Conservation (phyloP, 1,140 invertebrate species). For the Tachypleus tridentatus region DNA sequence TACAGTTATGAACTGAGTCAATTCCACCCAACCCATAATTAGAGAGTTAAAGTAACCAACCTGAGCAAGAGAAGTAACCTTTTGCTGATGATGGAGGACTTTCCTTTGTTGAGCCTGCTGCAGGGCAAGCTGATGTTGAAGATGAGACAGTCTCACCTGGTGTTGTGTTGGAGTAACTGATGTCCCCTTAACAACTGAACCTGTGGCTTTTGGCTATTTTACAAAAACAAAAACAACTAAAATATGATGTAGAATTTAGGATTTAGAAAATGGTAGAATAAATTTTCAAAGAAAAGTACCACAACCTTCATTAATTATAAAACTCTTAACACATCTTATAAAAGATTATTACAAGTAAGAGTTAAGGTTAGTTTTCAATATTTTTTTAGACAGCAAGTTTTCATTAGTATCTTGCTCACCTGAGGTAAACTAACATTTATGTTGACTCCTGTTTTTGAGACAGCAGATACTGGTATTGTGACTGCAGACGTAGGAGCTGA, state of each 20-base stretch:
- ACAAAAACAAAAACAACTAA: slow-evolving; percentile 1
- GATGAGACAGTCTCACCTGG: slow-evolving; percentile 52
- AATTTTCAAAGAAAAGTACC: too few relatives aligned
- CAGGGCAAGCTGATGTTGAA: slow-evolving; percentile 44
- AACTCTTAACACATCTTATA: too few relatives aligned
- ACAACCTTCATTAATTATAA: too few relatives aligned
- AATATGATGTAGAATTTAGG: background rate
- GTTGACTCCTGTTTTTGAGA: slow-evolving; percentile 24
- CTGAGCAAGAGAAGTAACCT: slow-evolving; percentile 39
- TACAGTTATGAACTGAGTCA: background rate
- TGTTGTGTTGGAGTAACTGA: slow-evolving; percentile 41
- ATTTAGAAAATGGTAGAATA: too few relatives aligned
- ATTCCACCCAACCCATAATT: background rate
- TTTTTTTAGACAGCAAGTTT: too few relatives aligned
- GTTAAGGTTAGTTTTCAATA: too few relatives aligned
- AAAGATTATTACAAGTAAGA: too few relatives aligned
- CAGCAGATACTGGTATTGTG: slow-evolving; percentile 24
- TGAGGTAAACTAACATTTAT: slow-evolving; percentile 26
- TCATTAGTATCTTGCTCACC: slow-evolving; percentile 8
- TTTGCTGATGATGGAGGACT: slow-evolving; percentile 37
- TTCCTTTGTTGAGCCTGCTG: slow-evolving; percentile 40
- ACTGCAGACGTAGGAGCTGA: slow-evolving; percentile 14
- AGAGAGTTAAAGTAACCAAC: slow-evolving; percentile 24
- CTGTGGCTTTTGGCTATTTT: slow-evolving; percentile 14
- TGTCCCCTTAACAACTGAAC: slow-evolving; percentile 27